Base-by-base conservation (phyloP, 2,888 invertebrate genomes). In the Scelioninae gen. 2 region DNA sequence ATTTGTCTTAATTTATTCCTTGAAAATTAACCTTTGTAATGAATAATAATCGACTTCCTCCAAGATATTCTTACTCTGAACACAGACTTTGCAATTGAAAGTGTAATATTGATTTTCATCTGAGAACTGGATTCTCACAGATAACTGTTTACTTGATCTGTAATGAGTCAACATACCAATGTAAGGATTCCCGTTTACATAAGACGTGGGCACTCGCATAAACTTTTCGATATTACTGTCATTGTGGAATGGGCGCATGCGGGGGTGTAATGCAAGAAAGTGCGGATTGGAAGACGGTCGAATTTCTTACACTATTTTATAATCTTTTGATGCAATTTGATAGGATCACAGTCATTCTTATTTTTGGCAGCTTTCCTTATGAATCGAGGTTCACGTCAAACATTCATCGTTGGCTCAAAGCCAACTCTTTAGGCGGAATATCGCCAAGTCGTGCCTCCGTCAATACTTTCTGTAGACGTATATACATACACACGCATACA, bases 391-490 rank as follows among this genome's bases (percentile, higher is more conserved):
- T 68, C 58, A 75, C 73, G 75, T 75, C 75, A 75, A 75, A 73
- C 75, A 63, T 75, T 68, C 75, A 58, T 53, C 60, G 67, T 58
- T 73, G 75, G 75, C 75, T 13, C 2, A 4, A 22, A 6, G 70
- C 75, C 75, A 76, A 71, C 53, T 64, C 75, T 76, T 76, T 68
- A 71, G 73, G 71, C 73, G 71, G 73, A 76, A 73, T 76, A 76
- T 71, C 71, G 75, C 73, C 75, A 73, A 73, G 68, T 73, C 73
- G 73, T 73, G 73, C 73, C 73, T 50, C 68, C 63, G 73, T 76
- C 75, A 76, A 76, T 76, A 68, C 61, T 60, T 46, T 55, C 64
- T 60, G 67, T 70, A 46, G 57, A 64, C 41, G 11, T 53, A 46
- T 45, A 43, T 63, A 35, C 45, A 41, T 45, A 35, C 16, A 53